Conservation (phyloP, 1,140 invertebrate species). For the Homalodisca vitripennis region DNA sequence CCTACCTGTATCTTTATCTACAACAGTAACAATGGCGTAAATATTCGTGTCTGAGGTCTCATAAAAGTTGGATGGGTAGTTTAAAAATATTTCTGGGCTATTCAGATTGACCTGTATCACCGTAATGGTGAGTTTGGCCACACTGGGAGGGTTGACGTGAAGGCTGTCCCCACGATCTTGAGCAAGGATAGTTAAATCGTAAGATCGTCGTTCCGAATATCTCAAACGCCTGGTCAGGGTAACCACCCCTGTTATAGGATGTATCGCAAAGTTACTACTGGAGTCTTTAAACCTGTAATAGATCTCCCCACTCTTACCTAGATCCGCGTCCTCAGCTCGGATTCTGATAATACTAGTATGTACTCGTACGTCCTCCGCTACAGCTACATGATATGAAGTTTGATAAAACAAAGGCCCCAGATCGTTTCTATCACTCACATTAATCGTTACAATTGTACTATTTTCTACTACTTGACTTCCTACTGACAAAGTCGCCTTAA, state of each 20-base stretch:
- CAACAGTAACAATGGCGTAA: slow-evolving; percentile 84
- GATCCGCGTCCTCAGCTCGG: slow-evolving; percentile 89
- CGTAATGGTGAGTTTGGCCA: slow-evolving; percentile 68
- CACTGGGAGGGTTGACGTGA: slow-evolving; percentile 58
- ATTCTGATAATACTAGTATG: slow-evolving; percentile 74
- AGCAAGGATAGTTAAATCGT: slow-evolving; percentile 75
- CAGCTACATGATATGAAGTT: slow-evolving; percentile 74
- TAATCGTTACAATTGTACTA: slow-evolving; percentile 63
- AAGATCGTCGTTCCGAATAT: slow-evolving; percentile 60
- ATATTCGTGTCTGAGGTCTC: slow-evolving; percentile 82
- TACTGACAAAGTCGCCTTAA: slow-evolving; percentile 64
- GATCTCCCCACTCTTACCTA: slow-evolving; percentile 91
- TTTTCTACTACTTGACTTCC: slow-evolving; percentile 36
- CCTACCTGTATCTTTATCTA: slow-evolving; percentile 75
- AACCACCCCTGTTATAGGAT: slow-evolving; percentile 88
- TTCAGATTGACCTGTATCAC: slow-evolving; percentile 83
- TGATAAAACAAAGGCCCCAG: slow-evolving; percentile 88
- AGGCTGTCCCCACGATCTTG: slow-evolving; percentile 74
- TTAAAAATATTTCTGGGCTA: slow-evolving; percentile 77
- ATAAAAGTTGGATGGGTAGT: slow-evolving; percentile 72
- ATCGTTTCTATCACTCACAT: slow-evolving; percentile 86
- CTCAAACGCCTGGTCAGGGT: slow-evolving; percentile 75
- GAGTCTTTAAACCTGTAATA: slow-evolving; percentile 89
- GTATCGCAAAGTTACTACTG: slow-evolving; percentile 83
- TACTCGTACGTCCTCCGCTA: slow-evolving; percentile 84